These are phyloP conservation scores for Hozukius guyotensis DNA, from an alignment of 2,797 vertebrate genomes.

Conservation along the genomic window DNA sequence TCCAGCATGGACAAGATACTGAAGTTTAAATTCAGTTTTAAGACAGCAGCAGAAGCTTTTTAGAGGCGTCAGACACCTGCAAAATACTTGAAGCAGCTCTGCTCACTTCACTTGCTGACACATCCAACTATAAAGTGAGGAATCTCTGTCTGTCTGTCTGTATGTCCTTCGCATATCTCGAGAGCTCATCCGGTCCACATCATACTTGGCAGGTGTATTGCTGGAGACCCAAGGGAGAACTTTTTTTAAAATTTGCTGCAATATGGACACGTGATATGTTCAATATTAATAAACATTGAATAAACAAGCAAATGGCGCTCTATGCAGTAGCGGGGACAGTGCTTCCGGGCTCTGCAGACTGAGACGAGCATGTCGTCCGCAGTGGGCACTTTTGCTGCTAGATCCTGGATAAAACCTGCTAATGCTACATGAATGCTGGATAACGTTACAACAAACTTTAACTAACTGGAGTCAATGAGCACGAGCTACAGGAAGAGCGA, in stretches of 20 bases:
- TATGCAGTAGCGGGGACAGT: background rate
- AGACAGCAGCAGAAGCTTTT: slow-evolving; percentile 1
- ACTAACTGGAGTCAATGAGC: no score
- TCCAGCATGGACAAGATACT: background rate
- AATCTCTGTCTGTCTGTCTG: background rate
- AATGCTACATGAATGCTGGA: no score
- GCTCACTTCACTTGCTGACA: background rate
- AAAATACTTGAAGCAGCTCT: background rate
- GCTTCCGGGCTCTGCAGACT: no score
- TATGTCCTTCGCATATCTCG: background rate
- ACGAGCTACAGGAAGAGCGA: no score
- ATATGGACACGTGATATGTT: background rate
- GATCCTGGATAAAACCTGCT: no score
- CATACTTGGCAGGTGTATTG: background rate
- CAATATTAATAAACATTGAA: background rate
- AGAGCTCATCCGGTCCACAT: background rate
- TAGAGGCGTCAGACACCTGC: background rate
- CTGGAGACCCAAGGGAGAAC: background rate
- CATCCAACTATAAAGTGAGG: background rate
- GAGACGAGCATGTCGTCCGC: no score
- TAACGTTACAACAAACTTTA: no score
- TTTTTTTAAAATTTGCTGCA: background rate
- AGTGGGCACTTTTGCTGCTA: no score
- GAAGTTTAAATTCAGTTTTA: slow-evolving; percentile 3
- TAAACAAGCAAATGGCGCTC: background rate